A percentile compares a stretch with the other conserved stretches of the same genome.
phyloP scores from a whole-genome alignment of 2,888 invertebrate genomes.

The Trichogramma evanescens region DNA sequence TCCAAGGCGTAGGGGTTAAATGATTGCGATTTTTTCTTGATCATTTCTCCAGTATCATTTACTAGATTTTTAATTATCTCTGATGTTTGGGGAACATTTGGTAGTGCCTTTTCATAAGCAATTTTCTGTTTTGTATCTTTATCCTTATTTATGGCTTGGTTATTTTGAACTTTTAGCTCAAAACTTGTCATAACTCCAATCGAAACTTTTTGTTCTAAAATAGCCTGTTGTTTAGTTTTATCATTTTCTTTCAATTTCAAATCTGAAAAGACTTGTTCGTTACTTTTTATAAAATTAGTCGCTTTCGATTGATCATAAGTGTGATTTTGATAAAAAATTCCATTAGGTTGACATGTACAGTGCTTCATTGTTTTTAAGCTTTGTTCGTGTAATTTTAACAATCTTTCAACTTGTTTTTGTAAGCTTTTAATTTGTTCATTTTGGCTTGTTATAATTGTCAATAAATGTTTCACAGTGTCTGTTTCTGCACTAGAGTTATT shows the following conservation, averaged over 20 bases:
- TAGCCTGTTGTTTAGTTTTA: slow-evolving; percentile 36
- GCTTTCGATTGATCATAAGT: slow-evolving; percentile 13
- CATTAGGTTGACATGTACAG: slow-evolving; percentile 26
- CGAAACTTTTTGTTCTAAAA: slow-evolving; percentile 55
- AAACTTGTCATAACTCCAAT: slow-evolving; percentile 69
- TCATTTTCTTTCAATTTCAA: slow-evolving; percentile 16
- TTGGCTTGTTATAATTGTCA: slow-evolving; percentile 61
- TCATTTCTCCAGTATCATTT: slow-evolving; percentile 20
- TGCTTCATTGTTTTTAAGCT: slow-evolving; percentile 27
- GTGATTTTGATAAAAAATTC: slow-evolving; percentile 18
- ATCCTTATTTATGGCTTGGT: slow-evolving; percentile 29
- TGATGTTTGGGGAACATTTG: slow-evolving; percentile 9
- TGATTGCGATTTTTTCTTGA: slow-evolving; percentile 28
- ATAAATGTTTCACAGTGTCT: slow-evolving; percentile 48
- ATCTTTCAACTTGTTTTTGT: slow-evolving; percentile 59
- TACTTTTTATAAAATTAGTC: slow-evolving; percentile 24
- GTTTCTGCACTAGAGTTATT: slow-evolving; percentile 25
- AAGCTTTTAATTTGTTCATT: slow-evolving; percentile 60
- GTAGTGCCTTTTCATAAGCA: slow-evolving; percentile 16
- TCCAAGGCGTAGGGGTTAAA: slow-evolving; percentile 35
- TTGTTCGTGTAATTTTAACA: slow-evolving; percentile 44
- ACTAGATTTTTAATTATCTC: slow-evolving; percentile 20
- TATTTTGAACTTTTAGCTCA: slow-evolving; percentile 51
- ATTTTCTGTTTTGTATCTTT: slow-evolving; percentile 16
- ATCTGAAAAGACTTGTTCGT: slow-evolving; percentile 17